Base-by-base conservation (phyloP, 2,888 invertebrate genomes). In the Sympetrum striolatum region DNA sequence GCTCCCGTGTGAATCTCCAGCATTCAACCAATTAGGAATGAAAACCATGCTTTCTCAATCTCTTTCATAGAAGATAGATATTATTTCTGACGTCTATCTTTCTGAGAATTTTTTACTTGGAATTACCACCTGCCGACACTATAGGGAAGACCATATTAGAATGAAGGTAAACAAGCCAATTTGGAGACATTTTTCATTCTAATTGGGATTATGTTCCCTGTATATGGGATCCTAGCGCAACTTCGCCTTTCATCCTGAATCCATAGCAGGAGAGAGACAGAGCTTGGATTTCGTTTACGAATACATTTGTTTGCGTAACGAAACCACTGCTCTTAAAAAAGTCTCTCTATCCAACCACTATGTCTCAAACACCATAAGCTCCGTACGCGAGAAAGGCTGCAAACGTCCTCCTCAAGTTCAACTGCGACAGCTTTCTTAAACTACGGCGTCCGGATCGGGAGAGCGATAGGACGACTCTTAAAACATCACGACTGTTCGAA, bases 331-430 rank as follows among this genome's bases (percentile, higher is more conserved):
- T n/a, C 53, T 53, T 44, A 44, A 44, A 44, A 44, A 6, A 22
- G 39, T 44, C 81, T 18, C 39, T 8, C 25, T 25, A 35, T 35
- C 82, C n/a, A 48, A 25, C 48, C 5, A n/a, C 80, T 14, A 44
- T 14, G 15, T 25, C 48, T 22, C 81, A 25, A 2, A 48, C 3
- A 53, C 31, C 82, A 35, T 58, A 58, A 53, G 37, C n/a, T 37
- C 86, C 37, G 14, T 25, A 22, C 37, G 37, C 37, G 60, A 64
- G 86, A 82, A 53, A 82, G 53, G 86, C 60, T 60, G 64, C 82
- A n/a, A n/a, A n/a, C n/a, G n/a, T n/a, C n/a, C 53, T 58, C 82
- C 86, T 60, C 86, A 86, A 86, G 86, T 86, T 86, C 86, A 86
- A 60, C 58, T 35, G 53, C 58, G 82, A 82, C 86, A 86, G 86